Conservation (phyloP, 2,113 vertebrate genomes). For the Damaliscus lunatus region DNA sequence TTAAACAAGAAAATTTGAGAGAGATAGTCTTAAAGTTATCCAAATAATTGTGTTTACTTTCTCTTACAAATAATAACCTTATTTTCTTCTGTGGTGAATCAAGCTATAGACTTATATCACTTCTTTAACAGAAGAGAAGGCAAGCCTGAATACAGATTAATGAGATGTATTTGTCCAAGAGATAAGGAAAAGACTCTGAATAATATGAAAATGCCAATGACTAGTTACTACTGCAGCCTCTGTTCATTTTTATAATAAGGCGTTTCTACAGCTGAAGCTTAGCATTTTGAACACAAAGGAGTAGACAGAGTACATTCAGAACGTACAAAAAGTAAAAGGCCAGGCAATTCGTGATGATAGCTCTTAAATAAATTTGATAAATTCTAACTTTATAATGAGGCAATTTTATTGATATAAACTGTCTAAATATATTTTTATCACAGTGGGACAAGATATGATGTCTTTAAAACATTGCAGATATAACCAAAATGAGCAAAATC, state of each 20-base stretch:
- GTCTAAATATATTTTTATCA: background rate
- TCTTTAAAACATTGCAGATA: background rate
- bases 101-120: background rate
- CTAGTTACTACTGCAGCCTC: background rate
- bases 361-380: constrained; percentile 28
- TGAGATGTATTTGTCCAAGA: background rate
- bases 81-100: background rate
- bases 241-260: background rate
- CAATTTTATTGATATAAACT: background rate
- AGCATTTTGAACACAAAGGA: background rate
- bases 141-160: background rate
- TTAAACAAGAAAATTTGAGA: background rate
- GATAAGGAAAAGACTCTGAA: background rate
- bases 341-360: background rate
- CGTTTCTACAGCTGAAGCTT: background rate
- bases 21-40: background rate
- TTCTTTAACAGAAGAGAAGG: constrained; percentile 25
- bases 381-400: background rate
- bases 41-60: background rate
- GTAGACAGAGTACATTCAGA: background rate
- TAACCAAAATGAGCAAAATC: constrained; percentile 36
- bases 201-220: background rate
- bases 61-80: background rate
- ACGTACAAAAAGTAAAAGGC: background rate
- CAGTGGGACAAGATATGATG: background rate